Percentiles rank a stretch among this genome's conserved stretches.
phyloP scores from a whole-genome alignment of 2,888 invertebrate genomes.

The Mythimna loreyi region DNA sequence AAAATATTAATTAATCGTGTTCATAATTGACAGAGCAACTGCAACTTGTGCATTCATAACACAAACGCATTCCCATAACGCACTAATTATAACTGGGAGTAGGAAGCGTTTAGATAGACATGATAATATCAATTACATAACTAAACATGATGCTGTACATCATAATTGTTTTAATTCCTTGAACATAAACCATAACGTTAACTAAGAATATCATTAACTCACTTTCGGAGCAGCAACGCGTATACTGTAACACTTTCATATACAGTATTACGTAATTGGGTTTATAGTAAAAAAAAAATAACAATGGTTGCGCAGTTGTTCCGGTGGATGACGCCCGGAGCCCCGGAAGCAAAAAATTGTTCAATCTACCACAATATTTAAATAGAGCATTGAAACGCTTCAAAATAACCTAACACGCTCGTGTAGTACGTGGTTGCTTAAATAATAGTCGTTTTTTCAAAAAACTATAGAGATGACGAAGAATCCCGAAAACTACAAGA shows the following conservation, averaged over 20 bases:
- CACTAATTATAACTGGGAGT: conserved; percentile 55
- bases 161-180: conserved; percentile 63
- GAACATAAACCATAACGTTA: conserved; percentile 56
- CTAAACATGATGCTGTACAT: conserved; percentile 47
- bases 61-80: conserved; percentile 57
- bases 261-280: conserved; percentile 74
- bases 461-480: not conserved
- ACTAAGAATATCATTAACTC: conserved; percentile 80
- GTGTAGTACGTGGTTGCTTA: conserved; percentile 12
- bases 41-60: conserved; percentile 52
- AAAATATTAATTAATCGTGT: conserved; percentile 43
- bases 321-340: conserved; percentile 70
- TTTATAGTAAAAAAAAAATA: conserved; percentile 66
- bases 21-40: conserved; percentile 48
- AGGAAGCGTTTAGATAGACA: conserved; percentile 64
- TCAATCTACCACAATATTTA: conserved; percentile 53
- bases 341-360: conserved; percentile 70
- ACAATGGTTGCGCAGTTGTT: conserved; percentile 73
- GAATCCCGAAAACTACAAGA: not conserved
- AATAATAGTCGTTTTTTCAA: not conserved
- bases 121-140: conserved; percentile 60
- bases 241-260: conserved; percentile 81
- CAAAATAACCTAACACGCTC: conserved; percentile 20
- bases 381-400: conserved; percentile 39
- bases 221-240: conserved; percentile 81